Percentiles rank a stretch among this genome's conserved stretches.
Evolutionary conservation across 2,888 invertebrate species (phyloP).

Genomic region (Synergus umbraculus): DNA sequence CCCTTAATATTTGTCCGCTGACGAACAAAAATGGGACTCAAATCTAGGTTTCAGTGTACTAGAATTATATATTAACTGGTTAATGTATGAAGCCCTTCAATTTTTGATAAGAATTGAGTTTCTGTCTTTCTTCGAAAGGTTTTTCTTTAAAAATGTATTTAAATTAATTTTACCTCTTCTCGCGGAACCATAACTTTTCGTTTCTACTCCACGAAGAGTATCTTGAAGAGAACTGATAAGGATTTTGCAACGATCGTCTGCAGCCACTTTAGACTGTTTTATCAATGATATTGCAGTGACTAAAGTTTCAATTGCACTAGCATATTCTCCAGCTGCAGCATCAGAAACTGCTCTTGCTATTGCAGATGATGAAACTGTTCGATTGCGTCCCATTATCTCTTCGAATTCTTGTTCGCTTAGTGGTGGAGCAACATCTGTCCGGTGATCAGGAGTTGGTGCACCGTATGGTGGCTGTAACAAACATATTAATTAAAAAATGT

Average conservation of each 20-base stretch:
- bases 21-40: too few species aligned
- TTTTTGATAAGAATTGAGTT: neutral
- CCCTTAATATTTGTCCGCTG: too few species aligned
- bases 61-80: too few species aligned
- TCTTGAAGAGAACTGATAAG: constrained; percentile 97
- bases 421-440: constrained; percentile 81
- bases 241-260: constrained; percentile 98
- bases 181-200: constrained; percentile 93
- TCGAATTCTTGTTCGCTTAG: constrained; percentile 97
- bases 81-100: too few species aligned
- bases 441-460: constrained; percentile 79
- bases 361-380: constrained; percentile 98
- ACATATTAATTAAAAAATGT: neutral
- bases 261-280: constrained; percentile 96
- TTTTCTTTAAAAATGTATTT: constrained; percentile 54
- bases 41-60: too few species aligned
- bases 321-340: constrained; percentile 98
- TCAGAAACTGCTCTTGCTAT: constrained; percentile 98
- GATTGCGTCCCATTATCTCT: constrained; percentile 97
- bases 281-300: constrained; percentile 99
- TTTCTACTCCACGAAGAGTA: constrained; percentile 97
- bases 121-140: neutral
- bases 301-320: constrained; percentile 98
- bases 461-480: constrained; percentile 79
- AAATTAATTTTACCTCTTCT: constrained; percentile 82